These are phyloP conservation scores for Pantherophis guttatus DNA, from an alignment of 2,113 vertebrate species.

Conservation along the genomic window DNA sequence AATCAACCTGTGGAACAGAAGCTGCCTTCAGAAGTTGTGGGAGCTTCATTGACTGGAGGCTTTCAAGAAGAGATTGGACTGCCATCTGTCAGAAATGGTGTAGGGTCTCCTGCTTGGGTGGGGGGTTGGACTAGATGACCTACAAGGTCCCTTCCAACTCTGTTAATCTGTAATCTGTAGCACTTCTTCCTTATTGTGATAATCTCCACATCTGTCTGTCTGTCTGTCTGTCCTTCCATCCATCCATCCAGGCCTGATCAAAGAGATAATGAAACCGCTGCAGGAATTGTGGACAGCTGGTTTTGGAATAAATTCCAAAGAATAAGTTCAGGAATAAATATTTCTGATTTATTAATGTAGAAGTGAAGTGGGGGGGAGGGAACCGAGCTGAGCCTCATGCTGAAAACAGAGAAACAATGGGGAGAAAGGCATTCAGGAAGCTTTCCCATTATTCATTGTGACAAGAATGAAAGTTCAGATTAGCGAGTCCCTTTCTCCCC, in stretches of 20 bases:
- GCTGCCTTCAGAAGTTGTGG: too few relatives aligned
- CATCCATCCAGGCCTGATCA: not conserved
- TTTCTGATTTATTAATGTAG: not conserved
- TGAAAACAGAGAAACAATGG: not conserved
- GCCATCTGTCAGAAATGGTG: too few relatives aligned
- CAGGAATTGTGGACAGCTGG: not conserved
- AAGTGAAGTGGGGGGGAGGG: not conserved
- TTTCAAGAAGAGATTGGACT: too few relatives aligned
- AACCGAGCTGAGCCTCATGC: not conserved
- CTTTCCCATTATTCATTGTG: not conserved
- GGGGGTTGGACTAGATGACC: too few relatives aligned
- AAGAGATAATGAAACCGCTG: not conserved
- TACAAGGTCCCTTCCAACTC: too few relatives aligned
- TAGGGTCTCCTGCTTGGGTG: too few relatives aligned
- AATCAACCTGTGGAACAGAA: too few relatives aligned
- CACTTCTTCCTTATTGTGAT: not conserved
- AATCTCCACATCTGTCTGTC: not conserved
- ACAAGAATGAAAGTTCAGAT: not conserved
- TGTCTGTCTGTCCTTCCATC: not conserved
- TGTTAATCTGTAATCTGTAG: too few relatives aligned
- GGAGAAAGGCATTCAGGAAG: not conserved
- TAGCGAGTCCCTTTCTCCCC: not conserved
- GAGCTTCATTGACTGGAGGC: too few relatives aligned
- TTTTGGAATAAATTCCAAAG: not conserved
- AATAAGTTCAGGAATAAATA: not conserved